Conservation (phyloP, 2,888 invertebrate species). For the Ichneumon xanthorius region DNA sequence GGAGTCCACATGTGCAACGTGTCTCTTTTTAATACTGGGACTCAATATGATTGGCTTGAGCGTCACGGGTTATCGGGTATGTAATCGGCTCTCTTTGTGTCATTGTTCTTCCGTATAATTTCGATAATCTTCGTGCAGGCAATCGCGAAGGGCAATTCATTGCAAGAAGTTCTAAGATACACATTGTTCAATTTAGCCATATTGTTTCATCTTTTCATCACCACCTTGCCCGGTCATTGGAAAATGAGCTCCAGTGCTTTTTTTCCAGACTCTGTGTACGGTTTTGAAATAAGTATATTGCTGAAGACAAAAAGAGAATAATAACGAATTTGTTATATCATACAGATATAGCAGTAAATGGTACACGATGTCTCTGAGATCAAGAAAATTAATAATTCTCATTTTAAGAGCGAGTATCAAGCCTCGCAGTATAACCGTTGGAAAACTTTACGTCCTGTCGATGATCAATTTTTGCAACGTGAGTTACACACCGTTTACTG, state of each 20-base stretch:
- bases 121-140: neutral
- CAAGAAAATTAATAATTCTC: conserved; percentile 25
- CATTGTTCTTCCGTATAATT: neutral
- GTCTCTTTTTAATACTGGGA: neutral
- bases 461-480: conserved; percentile 40
- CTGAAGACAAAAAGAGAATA: too few species aligned
- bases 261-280: too few species aligned
- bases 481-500: neutral
- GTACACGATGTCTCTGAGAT: conserved; percentile 4
- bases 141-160: neutral
- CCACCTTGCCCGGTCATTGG: too few species aligned
- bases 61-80: neutral
- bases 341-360: neutral
- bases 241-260: too few species aligned
- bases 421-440: conserved; percentile 45
- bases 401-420: conserved; percentile 10
- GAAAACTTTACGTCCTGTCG: conserved; percentile 55
- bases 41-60: neutral
- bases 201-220: too few species aligned
- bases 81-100: neutral
- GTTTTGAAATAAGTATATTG: too few species aligned
- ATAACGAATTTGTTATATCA: neutral
- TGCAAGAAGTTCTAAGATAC: too few species aligned
- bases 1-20: neutral
- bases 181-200: too few species aligned